phyloP scores from a whole-genome alignment of 2,888 invertebrate species.

The Mythimna lalbum region DNA sequence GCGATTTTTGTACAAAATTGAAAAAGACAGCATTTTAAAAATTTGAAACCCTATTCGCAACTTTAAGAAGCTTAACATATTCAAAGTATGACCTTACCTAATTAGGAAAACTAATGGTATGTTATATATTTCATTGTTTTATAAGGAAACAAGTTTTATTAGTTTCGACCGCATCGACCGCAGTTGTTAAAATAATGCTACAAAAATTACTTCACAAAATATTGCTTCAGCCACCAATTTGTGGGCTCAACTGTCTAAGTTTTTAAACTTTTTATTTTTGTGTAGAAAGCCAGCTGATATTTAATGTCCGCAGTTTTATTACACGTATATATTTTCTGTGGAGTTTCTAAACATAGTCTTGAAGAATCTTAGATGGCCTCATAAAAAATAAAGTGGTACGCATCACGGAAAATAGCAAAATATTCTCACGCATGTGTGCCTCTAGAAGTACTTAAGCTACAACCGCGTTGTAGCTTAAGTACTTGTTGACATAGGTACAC shows the following conservation, averaged over 20 bases:
- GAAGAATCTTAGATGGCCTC: slow-evolving; percentile 13
- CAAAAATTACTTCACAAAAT: not conserved
- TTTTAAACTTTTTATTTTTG: not conserved
- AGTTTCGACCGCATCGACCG: not conserved
- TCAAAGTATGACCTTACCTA: not conserved
- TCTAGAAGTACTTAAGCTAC: slow-evolving; percentile 15
- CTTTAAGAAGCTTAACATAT: not conserved
- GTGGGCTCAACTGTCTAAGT: slow-evolving; percentile 7
- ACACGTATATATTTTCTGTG: not conserved
- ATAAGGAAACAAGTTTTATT: not conserved
- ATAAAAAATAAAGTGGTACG: slow-evolving; percentile 40
- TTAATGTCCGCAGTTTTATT: slow-evolving; percentile 19
- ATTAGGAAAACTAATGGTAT: not conserved
- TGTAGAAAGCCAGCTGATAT: slow-evolving; percentile 9
- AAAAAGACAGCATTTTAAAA: too few species aligned
- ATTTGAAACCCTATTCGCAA: not conserved
- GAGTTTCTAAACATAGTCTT: slow-evolving; percentile 27
- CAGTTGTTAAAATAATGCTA: not conserved
- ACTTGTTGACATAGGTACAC: slow-evolving; percentile 2
- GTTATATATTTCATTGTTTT: not conserved
- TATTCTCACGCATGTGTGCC: not conserved
- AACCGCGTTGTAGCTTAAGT: slow-evolving; percentile 4
- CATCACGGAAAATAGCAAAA: slow-evolving; percentile 38
- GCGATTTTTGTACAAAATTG: too few species aligned
- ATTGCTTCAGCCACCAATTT: slow-evolving; percentile 17